Evolutionary conservation across 2,113 vertebrate genomes (phyloP), one percentile per base, ranked within the genome.

Genomic region (Lepus europaeus): DNA sequence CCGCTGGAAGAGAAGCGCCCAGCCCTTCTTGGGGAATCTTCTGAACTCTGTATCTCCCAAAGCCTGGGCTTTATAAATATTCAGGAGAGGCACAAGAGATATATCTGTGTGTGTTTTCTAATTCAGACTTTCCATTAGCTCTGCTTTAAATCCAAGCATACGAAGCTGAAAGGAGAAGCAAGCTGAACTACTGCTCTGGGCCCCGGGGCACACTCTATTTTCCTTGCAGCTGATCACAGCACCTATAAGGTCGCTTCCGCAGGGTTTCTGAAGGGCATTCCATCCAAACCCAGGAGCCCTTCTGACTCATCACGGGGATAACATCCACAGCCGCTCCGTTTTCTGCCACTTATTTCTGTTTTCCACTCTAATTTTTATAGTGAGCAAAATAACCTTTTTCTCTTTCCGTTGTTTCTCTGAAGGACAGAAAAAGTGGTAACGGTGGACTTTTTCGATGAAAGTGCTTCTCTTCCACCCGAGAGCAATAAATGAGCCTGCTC

Each of bases 41-140:
- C 69, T 59, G 73, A 85, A 87, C 17, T 70, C 6, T 16, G 6
- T 33, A 33, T 70, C 73, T 93, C 25, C 27, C 51, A 77, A 89
- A 89, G 36, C 13, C 25, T 85, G 16, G 51, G 12, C 68, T 93
- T 85, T 90, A 74, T 89, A 83, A 87, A 82, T 84, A 94, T 51
- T 87, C 20, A 70, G 86, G 80, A 76, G 9, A 45, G 68, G 25
- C 51, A 10, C 51, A 87, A 81, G 70, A 64, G 23, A 66, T 12
- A 68, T 9, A 14, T 25, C 63, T 25, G 56, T 31, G n/a, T 53
- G 5, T 45, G 31, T 80, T 84, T 87, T 72, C 63, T 72, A 31
- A 81, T 72, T 53, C 45, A 80, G 53, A 59, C 6, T 90, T 70
- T 56, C 22, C 56, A 80, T 79, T 87, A 69, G 45, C 10, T 63